phyloP scores from a whole-genome alignment of 2,113 vertebrate genomes.

The Saguinus midas region DNA sequence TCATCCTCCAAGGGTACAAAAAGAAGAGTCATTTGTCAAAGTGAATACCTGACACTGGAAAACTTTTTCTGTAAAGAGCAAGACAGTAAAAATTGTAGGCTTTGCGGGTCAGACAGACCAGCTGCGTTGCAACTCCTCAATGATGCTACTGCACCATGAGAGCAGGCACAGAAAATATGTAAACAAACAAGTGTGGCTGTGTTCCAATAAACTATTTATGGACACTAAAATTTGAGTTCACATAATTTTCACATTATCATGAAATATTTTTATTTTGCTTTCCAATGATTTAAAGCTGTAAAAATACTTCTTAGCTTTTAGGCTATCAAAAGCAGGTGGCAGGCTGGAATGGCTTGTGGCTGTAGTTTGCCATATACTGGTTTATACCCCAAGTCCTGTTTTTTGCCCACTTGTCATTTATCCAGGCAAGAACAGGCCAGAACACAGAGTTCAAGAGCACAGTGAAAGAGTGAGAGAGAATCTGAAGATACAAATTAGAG shows the following conservation, averaged over 20 bases:
- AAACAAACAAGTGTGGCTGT: neutral
- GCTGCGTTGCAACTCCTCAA: neutral
- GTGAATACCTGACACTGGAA: neutral
- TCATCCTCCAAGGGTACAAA: neutral
- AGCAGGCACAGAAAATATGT: rapidly evolving
- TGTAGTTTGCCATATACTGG: neutral
- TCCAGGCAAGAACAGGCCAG: neutral
- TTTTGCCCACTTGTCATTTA: neutral
- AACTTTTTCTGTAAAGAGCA: neutral
- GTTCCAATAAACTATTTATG: neutral
- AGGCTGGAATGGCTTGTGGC: neutral
- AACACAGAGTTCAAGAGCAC: neutral
- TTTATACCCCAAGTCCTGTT: neutral
- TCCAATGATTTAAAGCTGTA: neutral
- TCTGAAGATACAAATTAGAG: neutral
- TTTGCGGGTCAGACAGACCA: neutral
- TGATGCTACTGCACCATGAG: rapidly evolving
- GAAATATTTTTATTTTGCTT: neutral
- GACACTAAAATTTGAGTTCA: neutral
- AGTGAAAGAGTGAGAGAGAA: neutral
- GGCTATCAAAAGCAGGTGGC: neutral
- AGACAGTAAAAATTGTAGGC: neutral
- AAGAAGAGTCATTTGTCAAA: neutral
- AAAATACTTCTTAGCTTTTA: neutral
- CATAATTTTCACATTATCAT: neutral